These are phyloP conservation scores for Mythimna pallens DNA, from an alignment of 2,888 invertebrate genomes.

Conservation along the genomic window DNA sequence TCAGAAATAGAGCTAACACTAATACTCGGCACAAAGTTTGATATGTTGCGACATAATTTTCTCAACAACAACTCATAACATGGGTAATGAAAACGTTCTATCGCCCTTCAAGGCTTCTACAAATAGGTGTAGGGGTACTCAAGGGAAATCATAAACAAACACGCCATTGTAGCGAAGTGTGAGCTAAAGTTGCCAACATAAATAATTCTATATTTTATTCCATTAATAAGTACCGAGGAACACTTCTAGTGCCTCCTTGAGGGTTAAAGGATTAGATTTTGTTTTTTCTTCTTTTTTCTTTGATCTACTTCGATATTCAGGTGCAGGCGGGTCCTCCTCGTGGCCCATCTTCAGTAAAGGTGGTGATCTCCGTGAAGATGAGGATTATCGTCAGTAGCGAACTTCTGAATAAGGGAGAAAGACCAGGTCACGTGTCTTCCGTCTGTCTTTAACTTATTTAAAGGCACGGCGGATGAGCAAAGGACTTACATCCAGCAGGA, in stretches of 20 bases:
- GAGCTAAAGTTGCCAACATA: conserved; percentile 66
- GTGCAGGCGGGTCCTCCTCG: background rate
- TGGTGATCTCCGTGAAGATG: no score
- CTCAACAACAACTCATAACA: conserved; percentile 61
- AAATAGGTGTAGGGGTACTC: conserved; percentile 66
- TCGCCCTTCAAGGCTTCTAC: conserved; percentile 67
- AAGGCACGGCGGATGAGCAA: no score
- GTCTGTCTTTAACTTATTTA: no score
- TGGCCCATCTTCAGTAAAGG: no score
- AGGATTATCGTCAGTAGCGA: no score
- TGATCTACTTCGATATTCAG: conserved; percentile 17
- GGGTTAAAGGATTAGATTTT: conserved; percentile 58
- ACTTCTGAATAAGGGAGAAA: no score
- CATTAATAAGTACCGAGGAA: conserved; percentile 60
- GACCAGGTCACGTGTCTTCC: no score
- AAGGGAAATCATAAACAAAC: conserved; percentile 69
- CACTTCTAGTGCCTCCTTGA: conserved; percentile 61
- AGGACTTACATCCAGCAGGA: no score
- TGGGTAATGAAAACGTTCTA: conserved; percentile 67
- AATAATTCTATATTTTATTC: conserved; percentile 67
- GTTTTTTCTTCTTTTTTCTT: conserved; percentile 50
- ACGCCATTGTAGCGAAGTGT: conserved; percentile 65
- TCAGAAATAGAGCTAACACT: conserved; percentile 16
- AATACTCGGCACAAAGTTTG: conserved; percentile 43
- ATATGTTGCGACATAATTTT: conserved; percentile 61